Evolutionary conservation across 2,797 vertebrate genomes (phyloP), one percentile per base, ranked within the genome.

Genomic region (Hippoglossus hippoglossus): DNA sequence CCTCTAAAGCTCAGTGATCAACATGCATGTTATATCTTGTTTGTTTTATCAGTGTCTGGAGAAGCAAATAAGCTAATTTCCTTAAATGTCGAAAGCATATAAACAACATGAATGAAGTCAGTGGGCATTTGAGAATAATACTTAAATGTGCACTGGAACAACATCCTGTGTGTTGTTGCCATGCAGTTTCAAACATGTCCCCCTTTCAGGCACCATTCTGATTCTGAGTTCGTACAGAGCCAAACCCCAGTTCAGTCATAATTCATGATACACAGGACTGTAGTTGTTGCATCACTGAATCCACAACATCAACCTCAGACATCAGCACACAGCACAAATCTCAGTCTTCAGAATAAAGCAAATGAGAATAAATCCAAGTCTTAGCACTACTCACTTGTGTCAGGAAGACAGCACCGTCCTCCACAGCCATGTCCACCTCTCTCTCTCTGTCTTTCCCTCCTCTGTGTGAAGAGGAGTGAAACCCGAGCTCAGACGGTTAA

Each of bases 341-440:
- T 7, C 47, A 67, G 6, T 46, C 16, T 58, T 41, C 22, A 61
- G 19, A 49, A 60, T 53, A 13, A 63, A 64, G 46, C 19, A 39
- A 21, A 58, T 12, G 22, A 15, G 26, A 13, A 61, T 56, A 18
- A 60, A 67, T 53, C 18, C 10, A 26, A 75, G 58, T 61, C 16
- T 36, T 19, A 55, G 21, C 50, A 49, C 24, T 63, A 92, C 91
- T 93, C 84, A 93, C 92, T 84, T 84, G 83, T 31, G 84, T 77
- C 28, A 86, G 65, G 63, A 82, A 87, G 67, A 79, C 85, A 60
- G 82, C 84, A 70, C 88, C 91, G 10, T 93, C 93, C 66, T 92
- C 90, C 80, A 92, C 90, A 63, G 90, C 89, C 91, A 93, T 92
- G 77, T 62, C 82, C 77, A 74, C 69, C 75, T 69, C 44, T 19